Conservation (phyloP, 2,797 vertebrate genomes). For the Schizopygopsis malacanthus region DNA sequence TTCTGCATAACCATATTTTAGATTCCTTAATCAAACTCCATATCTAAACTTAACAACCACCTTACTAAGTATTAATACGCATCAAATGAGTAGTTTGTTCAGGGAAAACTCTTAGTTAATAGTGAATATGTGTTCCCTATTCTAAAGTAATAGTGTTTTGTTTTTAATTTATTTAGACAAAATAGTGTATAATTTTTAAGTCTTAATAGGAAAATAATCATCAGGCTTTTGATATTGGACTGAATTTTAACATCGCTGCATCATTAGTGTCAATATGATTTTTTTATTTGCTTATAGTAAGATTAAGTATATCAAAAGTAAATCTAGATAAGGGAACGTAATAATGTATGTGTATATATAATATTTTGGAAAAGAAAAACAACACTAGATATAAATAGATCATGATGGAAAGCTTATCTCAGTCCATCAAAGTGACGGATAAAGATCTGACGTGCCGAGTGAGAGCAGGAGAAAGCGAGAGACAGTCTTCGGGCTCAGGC, state of each 20-base stretch:
- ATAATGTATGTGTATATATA: neutral
- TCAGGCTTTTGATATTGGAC: neutral
- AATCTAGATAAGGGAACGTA: neutral
- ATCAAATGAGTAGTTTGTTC: too few species aligned
- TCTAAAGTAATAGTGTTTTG: too few species aligned
- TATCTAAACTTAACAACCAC: too few species aligned
- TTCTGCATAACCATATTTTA: too few species aligned
- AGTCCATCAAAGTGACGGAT: neutral
- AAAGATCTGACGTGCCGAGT: constrained; percentile 5
- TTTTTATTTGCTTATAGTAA: neutral
- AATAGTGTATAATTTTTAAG: neutral
- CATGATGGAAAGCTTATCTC: constrained; percentile 14
- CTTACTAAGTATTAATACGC: too few species aligned
- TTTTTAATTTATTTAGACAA: too few species aligned
- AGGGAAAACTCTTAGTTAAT: too few species aligned
- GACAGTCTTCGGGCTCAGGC: constrained; percentile 4
- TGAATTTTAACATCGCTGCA: neutral
- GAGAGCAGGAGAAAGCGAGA: constrained; percentile 12
- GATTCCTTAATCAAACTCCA: too few species aligned
- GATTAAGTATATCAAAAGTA: neutral
- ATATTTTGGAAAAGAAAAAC: neutral
- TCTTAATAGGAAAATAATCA: neutral
- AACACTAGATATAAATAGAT: neutral
- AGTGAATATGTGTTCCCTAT: too few species aligned
- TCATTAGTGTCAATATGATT: neutral